These are phyloP conservation scores for Gymnocypris eckloni DNA, from an alignment of 2,797 vertebrate genomes.

Conservation along the genomic window DNA sequence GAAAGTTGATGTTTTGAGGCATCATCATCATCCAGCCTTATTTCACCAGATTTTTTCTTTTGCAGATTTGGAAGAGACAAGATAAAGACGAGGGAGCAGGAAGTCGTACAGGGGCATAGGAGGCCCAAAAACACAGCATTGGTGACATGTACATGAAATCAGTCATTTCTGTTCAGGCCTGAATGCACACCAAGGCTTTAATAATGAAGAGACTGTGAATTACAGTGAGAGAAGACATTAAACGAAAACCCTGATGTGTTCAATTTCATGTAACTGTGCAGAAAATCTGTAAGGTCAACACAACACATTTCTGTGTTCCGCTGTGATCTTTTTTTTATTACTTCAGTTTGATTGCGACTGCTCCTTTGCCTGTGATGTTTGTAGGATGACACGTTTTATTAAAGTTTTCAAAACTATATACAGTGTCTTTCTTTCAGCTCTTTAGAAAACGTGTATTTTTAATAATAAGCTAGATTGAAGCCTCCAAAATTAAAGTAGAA, in stretches of 20 bases:
- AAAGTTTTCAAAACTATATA: background rate
- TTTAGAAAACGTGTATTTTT: background rate
- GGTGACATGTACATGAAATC: background rate
- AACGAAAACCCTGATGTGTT: background rate
- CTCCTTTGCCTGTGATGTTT: background rate
- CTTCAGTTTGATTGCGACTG: background rate
- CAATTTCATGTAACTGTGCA: background rate
- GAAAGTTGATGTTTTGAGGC: background rate
- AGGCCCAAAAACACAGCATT: background rate
- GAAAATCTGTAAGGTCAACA: background rate
- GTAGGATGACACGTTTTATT: background rate
- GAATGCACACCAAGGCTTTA: background rate
- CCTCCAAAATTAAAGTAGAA: background rate
- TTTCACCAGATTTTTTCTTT: slow-evolving; percentile 8
- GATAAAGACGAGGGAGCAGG: slow-evolving; percentile 78
- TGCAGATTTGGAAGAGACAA: slow-evolving; percentile 94
- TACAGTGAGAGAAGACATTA: background rate
- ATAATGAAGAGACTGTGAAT: background rate
- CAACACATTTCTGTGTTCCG: background rate
- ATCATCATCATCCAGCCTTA: background rate
- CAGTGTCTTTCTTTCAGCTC: background rate
- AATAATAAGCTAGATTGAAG: background rate
- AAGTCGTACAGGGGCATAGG: slow-evolving; percentile 86
- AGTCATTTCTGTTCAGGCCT: background rate
- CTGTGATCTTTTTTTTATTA: background rate